These are phyloP conservation scores for Monochamus alternatus DNA, from an alignment of 2,888 invertebrate genomes.

Conservation along the genomic window DNA sequence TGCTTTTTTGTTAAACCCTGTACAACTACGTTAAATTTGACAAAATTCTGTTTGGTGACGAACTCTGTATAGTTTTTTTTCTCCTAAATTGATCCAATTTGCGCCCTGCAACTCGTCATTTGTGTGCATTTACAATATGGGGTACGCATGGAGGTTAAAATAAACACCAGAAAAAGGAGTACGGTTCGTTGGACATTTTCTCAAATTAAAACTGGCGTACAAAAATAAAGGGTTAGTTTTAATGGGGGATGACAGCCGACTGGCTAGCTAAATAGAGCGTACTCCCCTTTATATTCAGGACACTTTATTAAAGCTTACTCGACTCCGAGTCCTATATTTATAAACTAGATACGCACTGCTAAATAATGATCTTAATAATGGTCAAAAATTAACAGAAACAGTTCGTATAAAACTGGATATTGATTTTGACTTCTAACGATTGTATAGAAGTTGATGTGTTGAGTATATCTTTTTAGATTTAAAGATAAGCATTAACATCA, in stretches of 20 bases:
- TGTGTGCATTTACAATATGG: not conserved
- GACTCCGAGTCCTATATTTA: too few relatives aligned
- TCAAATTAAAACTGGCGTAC: slow-evolving; percentile 39
- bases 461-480: too few relatives aligned
- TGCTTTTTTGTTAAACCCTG: too few relatives aligned
- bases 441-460: too few relatives aligned
- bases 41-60: too few relatives aligned
- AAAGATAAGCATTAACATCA: too few relatives aligned
- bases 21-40: too few relatives aligned
- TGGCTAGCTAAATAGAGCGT: not conserved
- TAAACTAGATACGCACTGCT: too few relatives aligned
- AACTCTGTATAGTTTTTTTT: not conserved
- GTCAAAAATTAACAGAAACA: too few relatives aligned
- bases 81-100: not conserved
- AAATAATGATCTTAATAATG: too few relatives aligned
- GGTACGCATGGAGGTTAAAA: slow-evolving; percentile 25
- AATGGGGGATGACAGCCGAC: slow-evolving; percentile 33
- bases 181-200: slow-evolving; percentile 42
- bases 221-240: slow-evolving; percentile 42
- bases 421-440: too few relatives aligned
- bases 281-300: not conserved
- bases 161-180: slow-evolving; percentile 38
- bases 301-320: not conserved
- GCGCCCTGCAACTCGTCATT: not conserved
- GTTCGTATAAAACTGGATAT: too few relatives aligned